Evolutionary conservation across 2,113 vertebrate genomes (phyloP).

Genomic region (Nanger granti): DNA sequence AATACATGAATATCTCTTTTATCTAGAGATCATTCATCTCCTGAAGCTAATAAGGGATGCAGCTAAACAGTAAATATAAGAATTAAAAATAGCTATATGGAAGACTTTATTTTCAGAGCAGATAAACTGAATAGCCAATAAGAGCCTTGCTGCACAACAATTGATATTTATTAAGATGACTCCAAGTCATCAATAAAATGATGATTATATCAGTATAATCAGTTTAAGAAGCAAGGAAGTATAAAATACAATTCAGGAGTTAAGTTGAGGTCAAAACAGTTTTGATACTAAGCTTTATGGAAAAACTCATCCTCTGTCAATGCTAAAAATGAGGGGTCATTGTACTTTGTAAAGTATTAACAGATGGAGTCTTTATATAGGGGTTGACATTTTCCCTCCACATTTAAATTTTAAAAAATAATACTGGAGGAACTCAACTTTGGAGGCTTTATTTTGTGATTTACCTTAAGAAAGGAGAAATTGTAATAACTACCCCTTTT

Average conservation of each 20-base stretch:
- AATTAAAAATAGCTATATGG: not conserved
- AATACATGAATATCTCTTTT: not conserved
- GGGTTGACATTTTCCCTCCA: not conserved
- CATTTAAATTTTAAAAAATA: slow-evolving; percentile 1
- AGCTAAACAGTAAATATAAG: not conserved
- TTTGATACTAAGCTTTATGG: not conserved
- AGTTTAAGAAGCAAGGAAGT: not conserved
- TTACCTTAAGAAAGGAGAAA: slow-evolving; percentile 13
- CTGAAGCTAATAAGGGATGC: not conserved
- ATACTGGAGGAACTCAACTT: not conserved
- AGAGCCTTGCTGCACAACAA: not conserved
- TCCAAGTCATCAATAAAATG: not conserved
- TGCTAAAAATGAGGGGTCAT: not conserved
- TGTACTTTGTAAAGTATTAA: not conserved
- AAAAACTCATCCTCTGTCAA: not conserved
- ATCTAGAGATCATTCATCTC: not conserved
- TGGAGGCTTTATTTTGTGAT: slow-evolving; percentile 20
- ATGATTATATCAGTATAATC: not conserved
- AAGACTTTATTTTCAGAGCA: not conserved
- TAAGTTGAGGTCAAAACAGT: not conserved
- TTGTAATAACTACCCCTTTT: slow-evolving; percentile 1
- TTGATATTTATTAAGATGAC: not conserved
- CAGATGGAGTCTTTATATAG: not conserved
- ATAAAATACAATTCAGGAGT: not conserved
- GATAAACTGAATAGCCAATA: not conserved